These are phyloP conservation scores for Caretta caretta DNA, from an alignment of 2,113 vertebrate species.

Conservation along the genomic window DNA sequence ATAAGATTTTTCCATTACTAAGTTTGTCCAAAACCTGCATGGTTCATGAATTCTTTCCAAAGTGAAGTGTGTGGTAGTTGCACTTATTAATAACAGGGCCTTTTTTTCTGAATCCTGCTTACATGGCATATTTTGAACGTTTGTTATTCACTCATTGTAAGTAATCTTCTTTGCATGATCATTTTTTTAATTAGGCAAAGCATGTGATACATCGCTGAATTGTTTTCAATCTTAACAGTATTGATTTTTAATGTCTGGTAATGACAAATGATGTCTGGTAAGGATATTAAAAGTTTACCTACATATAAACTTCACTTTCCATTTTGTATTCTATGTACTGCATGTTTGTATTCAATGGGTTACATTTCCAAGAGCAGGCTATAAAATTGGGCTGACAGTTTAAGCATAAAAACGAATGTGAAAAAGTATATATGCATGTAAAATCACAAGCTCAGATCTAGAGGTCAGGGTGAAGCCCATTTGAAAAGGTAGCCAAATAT, in stretches of 20 bases:
- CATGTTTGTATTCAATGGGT: background rate
- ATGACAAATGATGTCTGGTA: background rate
- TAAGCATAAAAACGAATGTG: background rate
- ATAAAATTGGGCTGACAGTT: background rate
- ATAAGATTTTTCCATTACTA: background rate
- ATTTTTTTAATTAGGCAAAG: background rate
- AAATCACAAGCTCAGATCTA: background rate
- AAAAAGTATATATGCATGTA: background rate
- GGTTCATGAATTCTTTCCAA: constrained; percentile 7
- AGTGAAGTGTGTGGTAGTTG: background rate
- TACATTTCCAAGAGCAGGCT: background rate
- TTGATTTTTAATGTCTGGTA: background rate
- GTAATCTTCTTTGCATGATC: background rate
- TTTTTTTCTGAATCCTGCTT: background rate
- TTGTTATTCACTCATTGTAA: background rate
- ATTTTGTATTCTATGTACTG: background rate
- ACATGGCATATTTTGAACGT: background rate
- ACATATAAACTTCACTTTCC: background rate
- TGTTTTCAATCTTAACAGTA: background rate
- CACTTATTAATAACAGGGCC: background rate
- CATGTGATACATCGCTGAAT: background rate
- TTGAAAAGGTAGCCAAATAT: background rate
- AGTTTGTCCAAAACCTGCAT: background rate
- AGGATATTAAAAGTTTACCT: background rate
- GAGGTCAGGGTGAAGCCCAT: background rate